Base-by-base conservation (phyloP, 2,888 invertebrate species). In the Lochmaea capreae region DNA sequence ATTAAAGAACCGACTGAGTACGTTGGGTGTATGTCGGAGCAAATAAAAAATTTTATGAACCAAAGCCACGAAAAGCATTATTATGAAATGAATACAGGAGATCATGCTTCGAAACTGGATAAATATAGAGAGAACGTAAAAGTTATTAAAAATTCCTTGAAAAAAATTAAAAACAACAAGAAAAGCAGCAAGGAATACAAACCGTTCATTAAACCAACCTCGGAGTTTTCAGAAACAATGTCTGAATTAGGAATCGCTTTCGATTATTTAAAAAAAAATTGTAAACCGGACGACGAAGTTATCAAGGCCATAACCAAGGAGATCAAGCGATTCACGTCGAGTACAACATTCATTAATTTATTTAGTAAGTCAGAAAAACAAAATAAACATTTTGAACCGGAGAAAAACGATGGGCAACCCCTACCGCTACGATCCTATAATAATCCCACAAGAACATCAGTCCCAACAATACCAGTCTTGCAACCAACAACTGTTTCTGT, bases 201-300 rank as follows among this genome's bases (percentile, higher is more conserved):
- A 42, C 79, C 79, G 10, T 77, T 79, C 18, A 77, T 79, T 2
- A 81, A 82, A 68, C 76, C 79, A 65, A 80, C 81, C 0, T 79
- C 81, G 1, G 73, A 72, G 3, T 82, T 81, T 67, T 80, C 79
- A 12, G 79, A 81, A 52, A 82, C 83, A 1, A 80, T 83, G 79
- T 83, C 83, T 0, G 83, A 82, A 10, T 71, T 87, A 57, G 82
- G 85, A 72, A 73, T 85, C 74, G 84, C 85, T 14, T 75, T 86
- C 57, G 74, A 78, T 4, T 81, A 80, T 57, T 77, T 86, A 18
- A 83, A 85, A 74, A 78, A 81, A 39, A 86, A 86, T 72, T 86
- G 85, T 71, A 82, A 80, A 67, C 82, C 83, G 9, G 86, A 86
- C 70, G 87, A 86, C 76, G 79, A 77, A 39, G 81, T 86, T 80